phyloP scores from a whole-genome alignment of 2,113 vertebrate species.

The Actenoides lindsayi region DNA sequence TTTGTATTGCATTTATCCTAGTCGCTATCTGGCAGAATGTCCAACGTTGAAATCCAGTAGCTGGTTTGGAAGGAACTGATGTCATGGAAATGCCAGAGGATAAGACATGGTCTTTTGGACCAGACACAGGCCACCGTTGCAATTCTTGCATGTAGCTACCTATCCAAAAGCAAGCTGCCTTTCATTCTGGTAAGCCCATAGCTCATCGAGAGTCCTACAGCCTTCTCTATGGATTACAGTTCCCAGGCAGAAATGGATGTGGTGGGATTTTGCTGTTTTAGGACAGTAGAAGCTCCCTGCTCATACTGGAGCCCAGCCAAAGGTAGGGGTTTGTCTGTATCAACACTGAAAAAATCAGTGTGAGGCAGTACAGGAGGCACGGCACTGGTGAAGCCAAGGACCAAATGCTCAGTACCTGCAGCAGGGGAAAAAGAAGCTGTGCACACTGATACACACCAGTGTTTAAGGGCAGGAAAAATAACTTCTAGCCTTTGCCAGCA shows the following conservation, averaged over 20 bases:
- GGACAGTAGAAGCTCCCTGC: background rate
- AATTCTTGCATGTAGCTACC: background rate
- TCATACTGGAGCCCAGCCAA: accelerated
- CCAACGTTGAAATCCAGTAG: background rate
- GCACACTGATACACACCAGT: background rate
- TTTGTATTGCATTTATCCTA: background rate
- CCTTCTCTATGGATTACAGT: background rate
- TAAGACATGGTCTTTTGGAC: background rate
- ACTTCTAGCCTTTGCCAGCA: background rate
- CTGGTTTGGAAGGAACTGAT: background rate
- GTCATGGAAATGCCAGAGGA: background rate
- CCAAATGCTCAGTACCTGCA: background rate
- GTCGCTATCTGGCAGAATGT: background rate
- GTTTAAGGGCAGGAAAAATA: background rate
- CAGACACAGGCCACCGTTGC: background rate
- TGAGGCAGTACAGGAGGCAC: background rate
- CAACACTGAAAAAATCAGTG: background rate
- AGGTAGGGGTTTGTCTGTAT: background rate
- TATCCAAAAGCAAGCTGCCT: background rate
- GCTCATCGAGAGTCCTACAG: background rate
- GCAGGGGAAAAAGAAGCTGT: background rate
- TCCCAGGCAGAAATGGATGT: background rate
- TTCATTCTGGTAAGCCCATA: background rate
- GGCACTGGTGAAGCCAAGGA: background rate
- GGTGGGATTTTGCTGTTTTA: background rate